Evolutionary conservation across 2,797 vertebrate species (phyloP).

Genomic region (Syndactyla subalaris): DNA sequence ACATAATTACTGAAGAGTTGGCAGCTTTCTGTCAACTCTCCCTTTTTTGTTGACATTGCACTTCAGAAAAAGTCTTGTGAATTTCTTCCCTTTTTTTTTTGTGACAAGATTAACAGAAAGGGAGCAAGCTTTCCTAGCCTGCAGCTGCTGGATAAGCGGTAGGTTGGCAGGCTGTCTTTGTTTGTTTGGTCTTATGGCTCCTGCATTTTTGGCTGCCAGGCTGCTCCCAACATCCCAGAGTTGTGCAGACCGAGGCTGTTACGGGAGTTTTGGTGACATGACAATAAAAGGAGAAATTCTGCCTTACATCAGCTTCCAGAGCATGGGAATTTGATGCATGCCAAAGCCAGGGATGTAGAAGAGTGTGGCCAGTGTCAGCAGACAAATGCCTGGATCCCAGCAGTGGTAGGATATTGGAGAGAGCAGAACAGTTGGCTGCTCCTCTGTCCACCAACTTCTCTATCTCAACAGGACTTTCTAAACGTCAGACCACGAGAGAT

Average conservation of each 20-base stretch:
- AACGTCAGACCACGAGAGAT: neutral
- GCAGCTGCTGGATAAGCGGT: conserved; percentile 29
- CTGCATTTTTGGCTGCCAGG: conserved; percentile 33
- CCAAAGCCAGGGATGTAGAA: neutral
- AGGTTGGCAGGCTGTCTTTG: conserved; percentile 18
- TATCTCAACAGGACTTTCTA: neutral
- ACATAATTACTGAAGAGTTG: fast-evolving
- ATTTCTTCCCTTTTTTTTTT: neutral
- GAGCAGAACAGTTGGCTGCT: neutral
- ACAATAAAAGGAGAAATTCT: neutral
- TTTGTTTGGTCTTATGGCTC: conserved; percentile 17
- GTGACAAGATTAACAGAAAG: neutral
- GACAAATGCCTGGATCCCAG: neutral
- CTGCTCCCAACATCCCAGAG: neutral
- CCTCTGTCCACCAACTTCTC: neutral
- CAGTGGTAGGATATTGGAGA: neutral
- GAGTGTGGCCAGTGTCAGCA: neutral
- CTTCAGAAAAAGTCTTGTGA: neutral
- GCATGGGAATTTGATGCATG: neutral
- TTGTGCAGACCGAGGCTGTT: neutral
- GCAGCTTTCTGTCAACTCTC: neutral
- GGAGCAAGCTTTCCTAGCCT: conserved; percentile 43
- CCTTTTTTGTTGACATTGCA: neutral
- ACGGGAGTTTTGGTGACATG: neutral
- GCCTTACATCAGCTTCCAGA: neutral